Conservation (phyloP, 2,113 vertebrate species). For the Callocephalon fimbriatum region DNA sequence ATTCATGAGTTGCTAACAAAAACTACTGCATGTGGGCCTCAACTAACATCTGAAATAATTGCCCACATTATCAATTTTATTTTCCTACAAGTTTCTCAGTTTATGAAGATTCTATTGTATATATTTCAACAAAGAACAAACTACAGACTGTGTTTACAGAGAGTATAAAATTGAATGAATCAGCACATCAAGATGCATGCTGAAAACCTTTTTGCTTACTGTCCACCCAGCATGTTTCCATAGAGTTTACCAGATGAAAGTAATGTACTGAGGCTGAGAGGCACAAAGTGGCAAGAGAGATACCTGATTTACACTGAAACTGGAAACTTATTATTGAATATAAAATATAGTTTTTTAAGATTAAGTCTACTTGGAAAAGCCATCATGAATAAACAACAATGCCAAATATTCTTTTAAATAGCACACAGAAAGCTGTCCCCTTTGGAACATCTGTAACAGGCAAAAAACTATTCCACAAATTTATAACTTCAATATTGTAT, state of each 20-base stretch:
- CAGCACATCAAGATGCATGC: not conserved
- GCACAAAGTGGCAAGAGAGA: not conserved
- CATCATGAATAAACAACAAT: not conserved
- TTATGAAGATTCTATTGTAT: not conserved
- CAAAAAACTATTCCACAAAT: not conserved
- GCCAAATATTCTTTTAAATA: not conserved
- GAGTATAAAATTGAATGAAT: not conserved
- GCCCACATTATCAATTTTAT: not conserved
- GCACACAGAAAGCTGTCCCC: not conserved
- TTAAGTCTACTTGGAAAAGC: not conserved
- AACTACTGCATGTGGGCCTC: not conserved
- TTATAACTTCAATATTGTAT: not conserved
- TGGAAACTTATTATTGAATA: not conserved
- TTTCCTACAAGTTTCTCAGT: not conserved
- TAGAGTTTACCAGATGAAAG: not conserved
- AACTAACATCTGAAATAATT: not conserved
- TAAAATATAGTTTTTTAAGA: not conserved
- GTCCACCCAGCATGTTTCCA: not conserved
- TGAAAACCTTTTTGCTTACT: not conserved
- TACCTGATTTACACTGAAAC: not conserved
- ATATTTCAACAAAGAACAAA: not conserved
- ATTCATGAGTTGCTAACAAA: not conserved
- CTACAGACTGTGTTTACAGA: not conserved
- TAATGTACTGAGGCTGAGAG: not conserved
- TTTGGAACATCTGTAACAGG: not conserved